Evolutionary conservation across 2,888 invertebrate genomes (phyloP).

Genomic region (Dicyrtoma fusca): DNA sequence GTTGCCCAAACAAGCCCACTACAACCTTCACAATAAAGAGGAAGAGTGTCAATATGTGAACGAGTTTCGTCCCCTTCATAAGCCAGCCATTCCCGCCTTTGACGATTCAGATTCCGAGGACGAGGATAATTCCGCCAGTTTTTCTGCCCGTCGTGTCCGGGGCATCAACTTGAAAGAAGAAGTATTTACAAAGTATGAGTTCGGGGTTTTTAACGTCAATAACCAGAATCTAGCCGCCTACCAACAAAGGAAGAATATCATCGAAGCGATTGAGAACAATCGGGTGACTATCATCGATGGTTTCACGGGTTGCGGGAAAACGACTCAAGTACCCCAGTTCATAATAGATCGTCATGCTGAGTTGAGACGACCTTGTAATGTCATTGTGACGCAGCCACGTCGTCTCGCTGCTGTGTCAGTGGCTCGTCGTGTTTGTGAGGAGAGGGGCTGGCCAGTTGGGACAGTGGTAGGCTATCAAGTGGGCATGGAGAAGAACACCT

Average conservation of each 20-base stretch:
- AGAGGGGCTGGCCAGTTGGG: conserved; percentile 81
- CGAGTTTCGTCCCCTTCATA: conserved; percentile 15
- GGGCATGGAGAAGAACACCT: conserved; percentile 68
- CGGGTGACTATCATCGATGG: conserved; percentile 63
- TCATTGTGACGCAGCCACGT: conserved; percentile 90
- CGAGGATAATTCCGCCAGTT: conserved; percentile 18
- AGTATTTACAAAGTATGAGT: conserved; percentile 45
- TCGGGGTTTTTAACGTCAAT: conserved; percentile 37
- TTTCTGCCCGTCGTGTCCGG: background rate
- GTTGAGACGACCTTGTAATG: conserved; percentile 73
- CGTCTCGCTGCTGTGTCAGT: conserved; percentile 93
- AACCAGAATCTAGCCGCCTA: conserved; percentile 39
- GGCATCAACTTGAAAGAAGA: conserved; percentile 32
- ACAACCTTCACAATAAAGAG: conserved; percentile 41
- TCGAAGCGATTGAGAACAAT: conserved; percentile 44
- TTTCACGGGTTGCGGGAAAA: conserved; percentile 93
- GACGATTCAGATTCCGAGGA: conserved; percentile 31
- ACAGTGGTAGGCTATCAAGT: conserved; percentile 88
- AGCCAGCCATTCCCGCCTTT: conserved; percentile 36
- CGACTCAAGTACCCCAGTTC: conserved; percentile 89
- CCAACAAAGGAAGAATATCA: conserved; percentile 46
- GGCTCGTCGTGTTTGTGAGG: conserved; percentile 80
- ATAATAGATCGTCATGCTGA: conserved; percentile 77
- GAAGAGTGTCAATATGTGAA: conserved; percentile 44
- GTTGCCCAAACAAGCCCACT: conserved; percentile 47